phyloP scores from a whole-genome alignment of 2,797 vertebrate species.

The Poeciliopsis presidionis region DNA sequence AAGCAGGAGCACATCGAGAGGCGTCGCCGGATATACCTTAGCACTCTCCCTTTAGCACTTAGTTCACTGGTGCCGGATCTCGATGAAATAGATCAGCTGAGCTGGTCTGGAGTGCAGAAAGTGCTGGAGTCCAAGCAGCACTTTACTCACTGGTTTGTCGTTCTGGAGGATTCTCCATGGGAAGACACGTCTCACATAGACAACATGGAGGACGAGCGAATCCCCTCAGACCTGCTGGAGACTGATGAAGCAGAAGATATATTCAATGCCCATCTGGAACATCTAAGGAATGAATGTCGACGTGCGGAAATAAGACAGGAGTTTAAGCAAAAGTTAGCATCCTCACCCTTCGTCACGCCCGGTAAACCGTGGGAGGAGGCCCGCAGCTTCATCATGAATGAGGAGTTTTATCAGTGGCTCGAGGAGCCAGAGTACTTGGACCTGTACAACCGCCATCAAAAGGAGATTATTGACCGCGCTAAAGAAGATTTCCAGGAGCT shows the following conservation, averaged over 20 bases:
- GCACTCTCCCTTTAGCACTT: constrained; percentile 89
- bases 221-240: constrained; percentile 94
- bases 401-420: constrained; percentile 96
- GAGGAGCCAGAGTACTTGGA: constrained; percentile 93
- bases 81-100: constrained; percentile 93
- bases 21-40: constrained; percentile 87
- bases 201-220: constrained; percentile 88
- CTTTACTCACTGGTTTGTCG: constrained; percentile 92
- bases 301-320: constrained; percentile 89
- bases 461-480: constrained; percentile 92
- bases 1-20: constrained; percentile 95
- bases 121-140: constrained; percentile 92
- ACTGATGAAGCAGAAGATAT: constrained; percentile 86
- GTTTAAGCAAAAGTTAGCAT: constrained; percentile 90
- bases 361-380: constrained; percentile 98
- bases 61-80: constrained; percentile 89
- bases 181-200: constrained; percentile 92
- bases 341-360: constrained; percentile 92
- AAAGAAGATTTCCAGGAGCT: constrained; percentile 99
- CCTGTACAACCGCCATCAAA: constrained; percentile 94
- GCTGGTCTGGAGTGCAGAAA: constrained; percentile 89
- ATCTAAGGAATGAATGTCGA: constrained; percentile 89
- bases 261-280: constrained; percentile 89
- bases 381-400: constrained; percentile 97
- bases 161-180: constrained; percentile 96